Conservation (phyloP, 1,140 invertebrate genomes). For the Octopus bimaculoides region DNA sequence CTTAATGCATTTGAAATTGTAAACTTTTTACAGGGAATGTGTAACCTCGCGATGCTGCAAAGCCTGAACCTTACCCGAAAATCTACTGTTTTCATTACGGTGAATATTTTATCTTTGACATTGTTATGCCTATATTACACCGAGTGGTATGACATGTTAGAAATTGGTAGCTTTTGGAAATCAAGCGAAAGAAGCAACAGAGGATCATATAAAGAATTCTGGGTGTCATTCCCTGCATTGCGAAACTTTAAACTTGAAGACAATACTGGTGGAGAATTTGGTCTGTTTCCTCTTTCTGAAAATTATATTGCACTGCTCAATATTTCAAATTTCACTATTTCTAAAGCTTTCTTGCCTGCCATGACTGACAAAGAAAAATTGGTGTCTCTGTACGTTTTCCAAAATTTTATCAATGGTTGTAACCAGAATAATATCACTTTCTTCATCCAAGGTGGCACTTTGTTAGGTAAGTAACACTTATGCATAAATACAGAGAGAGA, state of each 20-base stretch:
- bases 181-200: neutral
- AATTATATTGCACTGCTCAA: neutral
- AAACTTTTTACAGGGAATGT: neutral
- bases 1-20: no score
- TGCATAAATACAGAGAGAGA: no score
- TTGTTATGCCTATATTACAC: neutral
- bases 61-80: neutral
- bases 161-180: neutral
- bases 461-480: constrained; percentile 27
- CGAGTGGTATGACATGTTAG: neutral
- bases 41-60: neutral
- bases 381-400: constrained; percentile 25
- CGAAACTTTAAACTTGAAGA: neutral
- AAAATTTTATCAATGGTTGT: constrained; percentile 26
- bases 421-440: constrained; percentile 31
- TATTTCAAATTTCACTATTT: neutral
- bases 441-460: constrained; percentile 40
- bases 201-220: no score
- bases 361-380: constrained; percentile 23
- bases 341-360: neutral
- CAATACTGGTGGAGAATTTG: neutral
- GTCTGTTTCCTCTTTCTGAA: neutral
- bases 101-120: neutral
- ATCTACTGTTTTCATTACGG: neutral
- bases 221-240: neutral